Base-by-base conservation (phyloP, 2,888 invertebrate genomes). In the Himalopsyche japonica region DNA sequence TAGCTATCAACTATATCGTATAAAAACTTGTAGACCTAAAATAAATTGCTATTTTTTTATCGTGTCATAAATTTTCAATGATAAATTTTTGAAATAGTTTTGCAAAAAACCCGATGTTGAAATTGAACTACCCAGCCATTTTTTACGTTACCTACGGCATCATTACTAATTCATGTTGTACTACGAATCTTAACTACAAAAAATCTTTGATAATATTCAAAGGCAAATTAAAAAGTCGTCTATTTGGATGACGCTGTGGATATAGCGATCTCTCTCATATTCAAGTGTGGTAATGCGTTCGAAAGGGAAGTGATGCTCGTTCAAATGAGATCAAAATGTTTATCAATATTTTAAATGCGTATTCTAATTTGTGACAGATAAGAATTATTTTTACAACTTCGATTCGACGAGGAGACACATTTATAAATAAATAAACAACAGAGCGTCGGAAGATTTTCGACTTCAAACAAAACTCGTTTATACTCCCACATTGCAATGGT, bases 261-360 rank as follows among this genome's bases (percentile, higher is more conserved):
- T 76, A 76, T 76, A 30, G 15, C 32, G 18, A 76, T 76, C 76
- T 76, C 34, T 7, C 27, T 76, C 76, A 18, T n/a, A n/a, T 34
- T 15, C 20, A 34, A 24, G 6, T 12, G 8, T 32, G 15, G 24
- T 8, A 76, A 76, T 32, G 32, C 76, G 32, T 15, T n/a, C 15
- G 34, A 76, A 76, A 32, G 34, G 18, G 76, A 76, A 24, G 76
- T n/a, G 34, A n/a, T 48, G 76, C 34, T 32, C 57, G 43, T 76
- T 48, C 76, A 76, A 82, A 82, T 76, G 64, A 82, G 83, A 85
- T 85, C 85, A 84, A 80, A 85, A 85, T 85, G 85, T 85, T 85
- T 85, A 85, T 83, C 81, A 85, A 85, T 80, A 85, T 76, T 48
- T 24, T 78, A 84, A 81, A 81, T 78, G 76, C n/a, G 18, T 27